Percentiles rank a stretch among this genome's conserved stretches.
These are phyloP conservation scores for Conus betulinus DNA, from an alignment of 1,140 invertebrate genomes.

Conservation along the genomic window DNA sequence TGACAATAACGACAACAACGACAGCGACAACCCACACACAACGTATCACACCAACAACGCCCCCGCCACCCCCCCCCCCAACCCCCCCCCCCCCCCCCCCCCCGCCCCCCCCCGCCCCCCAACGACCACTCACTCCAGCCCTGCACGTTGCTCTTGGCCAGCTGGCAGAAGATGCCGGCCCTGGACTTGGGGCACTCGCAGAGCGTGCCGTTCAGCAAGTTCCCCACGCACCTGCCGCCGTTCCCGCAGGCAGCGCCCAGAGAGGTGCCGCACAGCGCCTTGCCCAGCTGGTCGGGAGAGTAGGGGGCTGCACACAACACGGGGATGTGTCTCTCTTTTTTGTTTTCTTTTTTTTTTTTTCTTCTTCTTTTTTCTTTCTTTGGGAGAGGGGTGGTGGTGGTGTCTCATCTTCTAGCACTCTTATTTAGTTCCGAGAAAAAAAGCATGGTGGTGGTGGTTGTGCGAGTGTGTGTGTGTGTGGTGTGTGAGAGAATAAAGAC, in stretches of 20 bases:
- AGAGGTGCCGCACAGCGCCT: not conserved
- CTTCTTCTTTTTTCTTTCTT: too few relatives aligned
- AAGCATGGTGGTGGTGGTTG: too few relatives aligned
- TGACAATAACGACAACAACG: not conserved
- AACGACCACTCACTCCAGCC: not conserved
- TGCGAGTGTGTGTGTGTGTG: too few relatives aligned
- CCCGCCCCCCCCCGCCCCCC: too few relatives aligned
- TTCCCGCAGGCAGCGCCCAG: not conserved
- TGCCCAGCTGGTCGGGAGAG: not conserved
- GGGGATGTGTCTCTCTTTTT: too few relatives aligned
- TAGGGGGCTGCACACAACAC: conserved; percentile 7
- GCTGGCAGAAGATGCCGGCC: conserved; percentile 1
- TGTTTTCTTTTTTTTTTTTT: too few relatives aligned
- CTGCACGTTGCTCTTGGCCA: not conserved
- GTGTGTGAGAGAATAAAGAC: too few relatives aligned
- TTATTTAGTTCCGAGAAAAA: too few relatives aligned
- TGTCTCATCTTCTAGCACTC: too few relatives aligned
- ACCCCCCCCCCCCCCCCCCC: too few relatives aligned
- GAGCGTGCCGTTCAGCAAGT: conserved; percentile 14
- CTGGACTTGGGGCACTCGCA: not conserved
- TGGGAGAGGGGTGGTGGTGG: too few relatives aligned
- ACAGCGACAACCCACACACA: not conserved
- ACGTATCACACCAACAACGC: not conserved
- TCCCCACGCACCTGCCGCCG: conserved; percentile 10
- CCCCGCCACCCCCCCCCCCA: too few relatives aligned